phyloP scores from a whole-genome alignment of 2,113 vertebrate genomes.

The Istiophorus platypterus region DNA sequence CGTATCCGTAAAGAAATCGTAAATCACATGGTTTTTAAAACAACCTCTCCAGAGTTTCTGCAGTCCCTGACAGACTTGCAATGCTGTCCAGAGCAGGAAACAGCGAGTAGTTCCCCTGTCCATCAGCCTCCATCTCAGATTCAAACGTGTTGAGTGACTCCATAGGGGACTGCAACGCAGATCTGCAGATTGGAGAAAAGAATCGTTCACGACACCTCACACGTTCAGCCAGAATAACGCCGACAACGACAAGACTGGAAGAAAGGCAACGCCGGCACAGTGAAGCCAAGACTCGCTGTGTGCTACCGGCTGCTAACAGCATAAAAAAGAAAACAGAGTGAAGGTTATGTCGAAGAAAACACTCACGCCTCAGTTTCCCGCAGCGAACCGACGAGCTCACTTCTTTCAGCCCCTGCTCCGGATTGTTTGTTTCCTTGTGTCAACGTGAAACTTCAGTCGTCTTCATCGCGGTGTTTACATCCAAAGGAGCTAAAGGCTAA shows the following conservation, averaged over 20 bases:
- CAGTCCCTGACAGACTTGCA: slow-evolving; percentile 79
- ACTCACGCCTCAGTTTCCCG: slow-evolving; percentile 18
- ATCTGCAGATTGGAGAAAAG: slow-evolving; percentile 13
- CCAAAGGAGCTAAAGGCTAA: slow-evolving; percentile 6
- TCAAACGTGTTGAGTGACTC: slow-evolving; percentile 87
- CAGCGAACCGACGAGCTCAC: slow-evolving; percentile 20
- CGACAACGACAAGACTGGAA: not conserved
- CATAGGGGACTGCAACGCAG: slow-evolving; percentile 67
- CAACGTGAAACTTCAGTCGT: slow-evolving; percentile 68
- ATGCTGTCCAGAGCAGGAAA: slow-evolving; percentile 87
- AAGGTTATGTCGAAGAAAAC: not conserved
- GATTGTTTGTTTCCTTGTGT: slow-evolving; percentile 53
- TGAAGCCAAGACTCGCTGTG: not conserved
- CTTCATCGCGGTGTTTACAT: slow-evolving; percentile 49
- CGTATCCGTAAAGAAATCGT: no score
- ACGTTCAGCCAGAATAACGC: not conserved
- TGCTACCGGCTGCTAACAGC: not conserved
- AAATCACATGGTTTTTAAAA: not conserved
- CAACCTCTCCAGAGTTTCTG: slow-evolving; percentile 84
- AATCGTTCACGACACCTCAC: not conserved
- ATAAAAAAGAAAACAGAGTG: not conserved
- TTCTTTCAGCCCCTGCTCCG: slow-evolving; percentile 26
- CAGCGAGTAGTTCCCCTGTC: slow-evolving; percentile 85
- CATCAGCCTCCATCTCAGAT: slow-evolving; percentile 87
- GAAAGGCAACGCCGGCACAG: not conserved